These are phyloP conservation scores for Uloborus diversus DNA, from an alignment of 1,140 invertebrate genomes.

Conservation along the genomic window DNA sequence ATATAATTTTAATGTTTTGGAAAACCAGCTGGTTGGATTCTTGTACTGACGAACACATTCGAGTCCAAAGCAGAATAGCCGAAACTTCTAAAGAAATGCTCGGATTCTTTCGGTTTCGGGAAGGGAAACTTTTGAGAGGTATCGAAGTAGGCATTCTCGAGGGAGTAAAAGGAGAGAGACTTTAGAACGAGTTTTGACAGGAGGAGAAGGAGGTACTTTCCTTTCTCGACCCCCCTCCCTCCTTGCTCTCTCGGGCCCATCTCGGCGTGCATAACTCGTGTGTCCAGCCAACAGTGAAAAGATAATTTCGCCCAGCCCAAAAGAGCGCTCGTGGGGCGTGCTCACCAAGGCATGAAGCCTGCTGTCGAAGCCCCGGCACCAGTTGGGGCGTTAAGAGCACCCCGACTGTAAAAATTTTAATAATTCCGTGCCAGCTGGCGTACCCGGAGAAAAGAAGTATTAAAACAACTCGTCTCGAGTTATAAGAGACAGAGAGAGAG, in stretches of 20 bases:
- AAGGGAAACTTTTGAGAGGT: too few species aligned
- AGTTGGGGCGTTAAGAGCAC: background rate
- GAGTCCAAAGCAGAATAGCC: too few species aligned
- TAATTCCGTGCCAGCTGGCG: background rate
- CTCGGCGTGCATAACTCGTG: background rate
- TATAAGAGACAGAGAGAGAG: background rate
- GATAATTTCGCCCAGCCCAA: background rate
- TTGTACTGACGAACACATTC: too few species aligned
- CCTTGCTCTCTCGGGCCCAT: background rate
- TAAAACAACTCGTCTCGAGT: background rate
- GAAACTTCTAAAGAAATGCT: too few species aligned
- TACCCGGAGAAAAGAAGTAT: background rate
- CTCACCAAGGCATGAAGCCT: background rate
- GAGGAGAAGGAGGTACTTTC: too few species aligned
- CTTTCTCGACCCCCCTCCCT: background rate
- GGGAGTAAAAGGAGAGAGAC: too few species aligned
- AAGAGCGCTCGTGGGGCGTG: background rate
- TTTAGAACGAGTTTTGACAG: too few species aligned
- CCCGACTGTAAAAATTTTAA: background rate
- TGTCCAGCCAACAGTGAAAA: background rate
- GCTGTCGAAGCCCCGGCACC: background rate
- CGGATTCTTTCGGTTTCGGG: too few species aligned
- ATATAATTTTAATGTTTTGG: too few species aligned
- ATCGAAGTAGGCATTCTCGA: too few species aligned
- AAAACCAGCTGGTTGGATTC: too few species aligned